phyloP scores from a whole-genome alignment of 2,797 vertebrate genomes.

The Heteromormyrus szaboi region DNA sequence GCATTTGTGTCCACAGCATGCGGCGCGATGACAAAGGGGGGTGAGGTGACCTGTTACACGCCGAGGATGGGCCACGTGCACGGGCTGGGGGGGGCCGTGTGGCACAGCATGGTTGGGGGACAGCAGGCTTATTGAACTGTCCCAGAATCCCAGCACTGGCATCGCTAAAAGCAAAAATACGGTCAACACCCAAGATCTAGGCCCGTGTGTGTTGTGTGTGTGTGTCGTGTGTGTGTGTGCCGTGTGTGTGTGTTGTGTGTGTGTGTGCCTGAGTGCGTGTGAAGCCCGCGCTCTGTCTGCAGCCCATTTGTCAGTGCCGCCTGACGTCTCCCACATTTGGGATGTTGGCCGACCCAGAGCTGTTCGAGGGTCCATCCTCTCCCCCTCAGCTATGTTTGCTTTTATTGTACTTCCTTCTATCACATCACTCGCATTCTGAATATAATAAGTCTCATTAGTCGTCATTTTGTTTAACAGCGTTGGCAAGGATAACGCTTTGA shows the following conservation, averaged over 20 bases:
- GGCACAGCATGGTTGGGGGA: conserved; percentile 48
- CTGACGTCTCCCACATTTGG: neutral
- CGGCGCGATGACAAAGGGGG: conserved; percentile 24
- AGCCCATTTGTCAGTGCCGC: neutral
- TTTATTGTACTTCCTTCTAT: neutral
- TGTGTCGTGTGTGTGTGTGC: neutral
- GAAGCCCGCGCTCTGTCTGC: neutral
- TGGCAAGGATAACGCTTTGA: neutral
- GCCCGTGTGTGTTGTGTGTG: neutral
- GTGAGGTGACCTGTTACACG: neutral
- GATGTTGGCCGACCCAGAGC: neutral
- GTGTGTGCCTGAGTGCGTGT: neutral
- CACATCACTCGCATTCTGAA: neutral
- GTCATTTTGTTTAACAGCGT: neutral
- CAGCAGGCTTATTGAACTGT: neutral
- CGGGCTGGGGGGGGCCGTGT: neutral
- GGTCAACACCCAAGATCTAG: neutral
- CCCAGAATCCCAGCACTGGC: neutral
- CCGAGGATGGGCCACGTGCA: neutral
- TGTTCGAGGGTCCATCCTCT: neutral
- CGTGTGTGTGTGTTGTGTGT: neutral
- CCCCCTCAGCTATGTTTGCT: neutral
- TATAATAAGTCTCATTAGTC: neutral
- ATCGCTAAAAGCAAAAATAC: neutral
- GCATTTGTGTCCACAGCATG: conserved; percentile 73